These are phyloP conservation scores for Thereva nobilitata DNA, from an alignment of 2,888 invertebrate species.

Conservation along the genomic window DNA sequence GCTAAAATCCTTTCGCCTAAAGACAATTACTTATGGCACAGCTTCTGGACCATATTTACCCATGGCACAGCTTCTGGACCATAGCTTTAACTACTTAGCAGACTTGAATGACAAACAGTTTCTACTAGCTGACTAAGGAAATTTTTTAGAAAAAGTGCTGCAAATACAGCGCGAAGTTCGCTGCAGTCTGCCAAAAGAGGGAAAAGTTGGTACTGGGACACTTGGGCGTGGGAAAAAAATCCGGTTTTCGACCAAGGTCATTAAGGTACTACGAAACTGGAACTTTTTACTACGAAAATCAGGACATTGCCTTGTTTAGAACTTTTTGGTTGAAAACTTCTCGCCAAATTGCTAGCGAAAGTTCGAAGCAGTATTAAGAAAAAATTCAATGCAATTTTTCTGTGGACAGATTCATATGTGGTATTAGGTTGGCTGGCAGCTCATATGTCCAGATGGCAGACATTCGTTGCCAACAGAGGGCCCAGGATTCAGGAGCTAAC, in stretches of 20 bases:
- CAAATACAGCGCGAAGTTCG: constrained; percentile 36
- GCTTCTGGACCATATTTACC: too few relatives aligned
- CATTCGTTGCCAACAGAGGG: constrained; percentile 36
- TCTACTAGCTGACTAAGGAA: constrained; percentile 40
- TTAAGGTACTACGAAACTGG: constrained; percentile 14
- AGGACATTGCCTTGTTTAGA: constrained; percentile 21
- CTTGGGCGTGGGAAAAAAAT: too few relatives aligned
- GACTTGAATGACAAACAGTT: constrained; percentile 43
- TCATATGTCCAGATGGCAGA: neutral
- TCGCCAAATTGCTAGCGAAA: too few relatives aligned
- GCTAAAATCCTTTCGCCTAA: too few relatives aligned
- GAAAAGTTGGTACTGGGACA: constrained; percentile 43
- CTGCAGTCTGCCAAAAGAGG: constrained; percentile 36
- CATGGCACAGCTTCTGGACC: too few relatives aligned
- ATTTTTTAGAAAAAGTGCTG: constrained; percentile 41
- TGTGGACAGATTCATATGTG: neutral
- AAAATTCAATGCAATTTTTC: too few relatives aligned
- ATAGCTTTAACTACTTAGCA: constrained; percentile 40
- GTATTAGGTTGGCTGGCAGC: constrained; percentile 15
- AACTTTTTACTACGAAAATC: constrained; percentile 30
- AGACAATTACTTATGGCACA: too few relatives aligned
- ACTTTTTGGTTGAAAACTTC: constrained; percentile 16
- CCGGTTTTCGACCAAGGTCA: constrained; percentile 40
- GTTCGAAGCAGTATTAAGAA: too few relatives aligned
- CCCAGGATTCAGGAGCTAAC: constrained; percentile 39